A percentile compares a stretch with the other conserved stretches of the same genome.
Conservation (phyloP, 23 tunicate genomes). For the Phallusia fumigata region DNA sequence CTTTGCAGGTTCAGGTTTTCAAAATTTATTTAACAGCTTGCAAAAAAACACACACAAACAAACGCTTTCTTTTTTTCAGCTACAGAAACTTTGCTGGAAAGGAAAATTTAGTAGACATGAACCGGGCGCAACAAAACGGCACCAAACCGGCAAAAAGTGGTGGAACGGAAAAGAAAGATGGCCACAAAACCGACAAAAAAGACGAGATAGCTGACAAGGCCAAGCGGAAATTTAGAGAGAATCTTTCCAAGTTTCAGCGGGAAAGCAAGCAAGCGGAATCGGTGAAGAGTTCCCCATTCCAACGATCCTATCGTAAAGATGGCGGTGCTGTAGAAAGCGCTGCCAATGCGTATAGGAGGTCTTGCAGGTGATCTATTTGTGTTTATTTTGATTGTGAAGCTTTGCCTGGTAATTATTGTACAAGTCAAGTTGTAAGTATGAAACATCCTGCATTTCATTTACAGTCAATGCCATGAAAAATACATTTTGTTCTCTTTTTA, state of each 20-base stretch:
- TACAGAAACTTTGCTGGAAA: not conserved
- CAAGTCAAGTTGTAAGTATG: too few species aligned
- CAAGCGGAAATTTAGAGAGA: conserved; percentile 45
- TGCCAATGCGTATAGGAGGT: conserved; percentile 10
- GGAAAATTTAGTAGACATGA: not conserved
- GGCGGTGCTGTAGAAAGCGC: not conserved
- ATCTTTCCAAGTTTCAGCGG: conserved; percentile 48
- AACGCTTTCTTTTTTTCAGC: not conserved
- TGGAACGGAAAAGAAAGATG: not conserved
- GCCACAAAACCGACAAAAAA: not conserved
- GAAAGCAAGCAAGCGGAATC: conserved; percentile 13
- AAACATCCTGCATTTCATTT: too few species aligned
- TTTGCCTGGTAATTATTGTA: too few species aligned
- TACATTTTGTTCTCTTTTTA: too few species aligned
- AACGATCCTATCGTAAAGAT: conserved; percentile 29
- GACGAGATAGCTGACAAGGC: conserved; percentile 50
- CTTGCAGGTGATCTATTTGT: conserved; percentile 15
- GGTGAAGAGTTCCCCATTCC: conserved; percentile 16
- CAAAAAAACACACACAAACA: too few species aligned
- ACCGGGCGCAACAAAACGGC: not conserved
- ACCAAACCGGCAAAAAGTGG: not conserved
- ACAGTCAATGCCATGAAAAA: too few species aligned
- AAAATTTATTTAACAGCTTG: too few species aligned
- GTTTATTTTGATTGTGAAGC: too few species aligned
- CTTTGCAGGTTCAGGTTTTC: too few species aligned